Evolutionary conservation across 2,113 vertebrate species (phyloP).

Genomic region (Plecturocebus donacophilus): DNA sequence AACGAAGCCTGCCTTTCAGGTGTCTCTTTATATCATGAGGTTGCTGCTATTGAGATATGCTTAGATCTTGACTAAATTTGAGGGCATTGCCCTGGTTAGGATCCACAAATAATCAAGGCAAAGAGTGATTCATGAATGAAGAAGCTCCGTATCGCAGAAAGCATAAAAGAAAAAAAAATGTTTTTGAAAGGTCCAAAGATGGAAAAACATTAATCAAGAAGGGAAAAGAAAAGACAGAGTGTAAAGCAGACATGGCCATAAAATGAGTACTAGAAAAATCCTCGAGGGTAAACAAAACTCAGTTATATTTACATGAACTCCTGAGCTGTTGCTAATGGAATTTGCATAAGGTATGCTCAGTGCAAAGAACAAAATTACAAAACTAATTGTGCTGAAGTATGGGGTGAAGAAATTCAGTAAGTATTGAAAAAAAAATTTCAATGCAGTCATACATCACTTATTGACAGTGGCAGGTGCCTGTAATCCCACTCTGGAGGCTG

Average conservation of each 20-base stretch:
- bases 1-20: neutral
- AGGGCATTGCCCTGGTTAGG: neutral
- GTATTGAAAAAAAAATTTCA: neutral
- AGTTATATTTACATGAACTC: neutral
- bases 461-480: too few relatives aligned
- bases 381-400: neutral
- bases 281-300: neutral
- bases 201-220: neutral
- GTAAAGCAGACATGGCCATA: neutral
- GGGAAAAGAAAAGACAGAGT: neutral
- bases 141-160: neutral
- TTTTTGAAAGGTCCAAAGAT: neutral
- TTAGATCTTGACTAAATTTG: neutral
- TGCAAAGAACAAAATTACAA: neutral
- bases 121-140: neutral
- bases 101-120: neutral
- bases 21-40: neutral
- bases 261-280: neutral
- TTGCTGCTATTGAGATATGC: neutral
- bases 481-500: too few relatives aligned
- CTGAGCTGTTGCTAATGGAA: neutral
- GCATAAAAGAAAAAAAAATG: neutral
- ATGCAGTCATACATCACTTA: neutral
- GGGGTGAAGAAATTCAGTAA: neutral
- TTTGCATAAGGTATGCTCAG: neutral